phyloP scores from a whole-genome alignment of 2,888 invertebrate genomes.

The Acanthosepion lycidas region DNA sequence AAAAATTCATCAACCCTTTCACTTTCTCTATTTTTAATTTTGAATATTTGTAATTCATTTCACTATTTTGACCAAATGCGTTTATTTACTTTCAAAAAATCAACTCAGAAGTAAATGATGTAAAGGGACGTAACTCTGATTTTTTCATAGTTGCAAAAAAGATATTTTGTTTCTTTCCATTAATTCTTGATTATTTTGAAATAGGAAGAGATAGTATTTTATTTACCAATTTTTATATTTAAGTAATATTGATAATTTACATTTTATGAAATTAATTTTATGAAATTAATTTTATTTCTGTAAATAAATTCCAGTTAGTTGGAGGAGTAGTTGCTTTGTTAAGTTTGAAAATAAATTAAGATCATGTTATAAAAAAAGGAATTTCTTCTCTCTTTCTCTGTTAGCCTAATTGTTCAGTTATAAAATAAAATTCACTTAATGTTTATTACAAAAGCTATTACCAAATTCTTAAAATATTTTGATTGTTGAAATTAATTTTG shows the following conservation, averaged over 20 bases:
- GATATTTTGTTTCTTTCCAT: neutral
- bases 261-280: neutral
- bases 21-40: neutral
- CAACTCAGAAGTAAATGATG: neutral
- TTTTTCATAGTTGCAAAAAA: constrained; percentile 22
- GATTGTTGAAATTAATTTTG: too few species aligned
- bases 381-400: too few species aligned
- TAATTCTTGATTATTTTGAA: neutral
- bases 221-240: too few species aligned
- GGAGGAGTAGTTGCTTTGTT: neutral
- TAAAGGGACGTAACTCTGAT: constrained; percentile 22
- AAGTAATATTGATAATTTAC: neutral
- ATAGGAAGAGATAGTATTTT: too few species aligned
- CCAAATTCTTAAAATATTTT: too few species aligned
- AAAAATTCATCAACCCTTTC: neutral
- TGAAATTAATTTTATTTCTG: neutral
- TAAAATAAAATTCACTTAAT: too few species aligned
- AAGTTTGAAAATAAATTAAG: neutral
- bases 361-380: neutral
- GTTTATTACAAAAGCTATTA: too few species aligned
- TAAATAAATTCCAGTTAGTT: neutral
- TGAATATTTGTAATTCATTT: neutral
- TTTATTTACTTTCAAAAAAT: neutral
- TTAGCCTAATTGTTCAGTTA: too few species aligned
- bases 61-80: neutral